phyloP scores from a whole-genome alignment of 2,797 vertebrate species.

The Myoxocephalus aenaeus region DNA sequence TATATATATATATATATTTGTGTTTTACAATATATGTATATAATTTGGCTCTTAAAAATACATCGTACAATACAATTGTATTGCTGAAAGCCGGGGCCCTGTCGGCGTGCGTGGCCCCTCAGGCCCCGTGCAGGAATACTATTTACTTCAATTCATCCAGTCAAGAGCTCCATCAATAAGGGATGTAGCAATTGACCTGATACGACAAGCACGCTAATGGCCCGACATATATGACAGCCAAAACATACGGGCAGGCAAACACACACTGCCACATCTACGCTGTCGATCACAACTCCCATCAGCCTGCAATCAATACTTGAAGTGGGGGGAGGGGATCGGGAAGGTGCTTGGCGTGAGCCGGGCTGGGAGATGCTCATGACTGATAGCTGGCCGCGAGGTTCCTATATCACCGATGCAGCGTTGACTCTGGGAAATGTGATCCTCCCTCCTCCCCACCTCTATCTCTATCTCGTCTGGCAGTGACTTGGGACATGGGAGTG shows the following conservation, averaged over 20 bases:
- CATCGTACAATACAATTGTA: not conserved
- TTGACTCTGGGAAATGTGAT: slow-evolving; percentile 68
- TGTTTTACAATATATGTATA: not conserved
- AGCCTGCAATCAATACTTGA: slow-evolving; percentile 60
- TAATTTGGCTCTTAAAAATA: not conserved
- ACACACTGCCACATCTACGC: slow-evolving; percentile 22
- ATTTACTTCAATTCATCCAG: slow-evolving; percentile 51
- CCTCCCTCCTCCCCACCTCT: slow-evolving; percentile 38
- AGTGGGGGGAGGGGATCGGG: slow-evolving; percentile 26
- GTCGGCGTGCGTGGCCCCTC: not conserved
- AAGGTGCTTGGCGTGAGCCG: slow-evolving; percentile 6
- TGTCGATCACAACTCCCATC: slow-evolving; percentile 47
- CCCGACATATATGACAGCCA: slow-evolving; percentile 53
- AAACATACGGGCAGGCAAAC: slow-evolving; percentile 47
- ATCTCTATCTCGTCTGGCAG: slow-evolving; percentile 34
- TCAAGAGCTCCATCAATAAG: slow-evolving; percentile 63
- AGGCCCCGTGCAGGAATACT: not conserved
- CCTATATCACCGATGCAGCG: slow-evolving; percentile 64
- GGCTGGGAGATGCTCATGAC: slow-evolving; percentile 41
- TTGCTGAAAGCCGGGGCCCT: not conserved
- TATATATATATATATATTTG: not conserved
- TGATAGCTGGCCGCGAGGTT: slow-evolving; percentile 55
- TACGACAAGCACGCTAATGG: slow-evolving; percentile 48
- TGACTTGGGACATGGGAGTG: slow-evolving; percentile 14
- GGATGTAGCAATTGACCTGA: slow-evolving; percentile 50